phyloP scores from a whole-genome alignment of 2,888 invertebrate species.

The Limnephilus auricula region DNA sequence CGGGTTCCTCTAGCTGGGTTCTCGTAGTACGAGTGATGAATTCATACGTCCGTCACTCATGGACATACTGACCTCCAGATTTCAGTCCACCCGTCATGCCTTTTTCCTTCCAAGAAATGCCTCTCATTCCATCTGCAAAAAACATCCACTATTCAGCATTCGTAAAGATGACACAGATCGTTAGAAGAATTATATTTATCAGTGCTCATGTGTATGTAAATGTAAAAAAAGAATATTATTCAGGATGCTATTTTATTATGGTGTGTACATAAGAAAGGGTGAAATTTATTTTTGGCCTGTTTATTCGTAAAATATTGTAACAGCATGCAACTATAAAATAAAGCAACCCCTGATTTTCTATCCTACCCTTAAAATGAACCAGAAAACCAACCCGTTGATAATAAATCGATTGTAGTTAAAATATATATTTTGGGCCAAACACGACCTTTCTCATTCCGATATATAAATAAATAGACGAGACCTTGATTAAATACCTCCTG shows the following conservation, averaged over 20 bases:
- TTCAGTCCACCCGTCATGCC: too few relatives aligned
- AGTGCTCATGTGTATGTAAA: too few relatives aligned
- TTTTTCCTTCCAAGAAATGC: too few relatives aligned
- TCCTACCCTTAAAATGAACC: neutral
- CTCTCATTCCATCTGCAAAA: too few relatives aligned
- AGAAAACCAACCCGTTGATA: neutral
- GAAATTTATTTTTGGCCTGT: neutral
- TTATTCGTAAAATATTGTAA: neutral
- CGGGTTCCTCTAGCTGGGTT: too few relatives aligned
- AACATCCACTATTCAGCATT: too few relatives aligned
- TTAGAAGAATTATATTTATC: too few relatives aligned
- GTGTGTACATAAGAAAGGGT: neutral
- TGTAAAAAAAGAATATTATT: neutral
- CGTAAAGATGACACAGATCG: too few relatives aligned
- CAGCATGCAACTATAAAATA: neutral
- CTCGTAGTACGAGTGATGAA: too few relatives aligned
- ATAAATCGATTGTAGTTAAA: neutral
- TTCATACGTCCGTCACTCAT: too few relatives aligned
- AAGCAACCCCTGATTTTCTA: neutral
- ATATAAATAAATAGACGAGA: neutral
- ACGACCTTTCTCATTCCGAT: neutral
- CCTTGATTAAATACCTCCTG: neutral
- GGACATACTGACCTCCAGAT: too few relatives aligned
- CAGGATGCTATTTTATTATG: neutral
- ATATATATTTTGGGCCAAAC: neutral